phyloP scores from a whole-genome alignment of 2,797 vertebrate genomes.

The Glossophaga mutica region DNA sequence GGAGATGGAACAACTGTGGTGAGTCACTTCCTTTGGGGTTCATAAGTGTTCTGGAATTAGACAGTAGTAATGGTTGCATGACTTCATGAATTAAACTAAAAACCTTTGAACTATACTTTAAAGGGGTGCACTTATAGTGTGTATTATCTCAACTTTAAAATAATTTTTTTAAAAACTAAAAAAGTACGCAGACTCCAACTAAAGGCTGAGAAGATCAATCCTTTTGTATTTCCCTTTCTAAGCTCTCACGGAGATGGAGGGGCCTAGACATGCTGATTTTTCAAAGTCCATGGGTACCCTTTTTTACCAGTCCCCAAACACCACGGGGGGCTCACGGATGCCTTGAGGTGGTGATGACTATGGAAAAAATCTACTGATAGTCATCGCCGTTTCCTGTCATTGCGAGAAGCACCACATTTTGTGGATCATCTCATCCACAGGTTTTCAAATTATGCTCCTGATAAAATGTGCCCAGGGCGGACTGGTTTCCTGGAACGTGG shows the following conservation, averaged over 20 bases:
- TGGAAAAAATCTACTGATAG: not conserved
- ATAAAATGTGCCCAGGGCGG: not conserved
- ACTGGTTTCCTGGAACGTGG: not conserved
- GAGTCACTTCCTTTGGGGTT: not conserved
- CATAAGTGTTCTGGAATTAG: not conserved
- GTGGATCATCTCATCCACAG: not conserved
- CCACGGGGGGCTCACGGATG: not conserved
- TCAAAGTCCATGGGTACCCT: not conserved
- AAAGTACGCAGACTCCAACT: not conserved
- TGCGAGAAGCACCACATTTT: not conserved
- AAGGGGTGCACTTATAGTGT: not conserved
- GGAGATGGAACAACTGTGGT: not conserved
- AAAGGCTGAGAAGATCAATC: not conserved
- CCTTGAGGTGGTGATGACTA: not conserved
- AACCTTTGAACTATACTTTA: not conserved
- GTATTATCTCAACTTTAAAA: not conserved
- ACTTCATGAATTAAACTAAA: not conserved
- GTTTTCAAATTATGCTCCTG: not conserved
- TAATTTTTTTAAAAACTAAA: not conserved
- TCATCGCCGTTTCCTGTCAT: not conserved
- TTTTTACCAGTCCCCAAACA: not conserved
- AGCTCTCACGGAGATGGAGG: not conserved
- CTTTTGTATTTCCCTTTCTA: not conserved
- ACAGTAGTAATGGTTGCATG: not conserved
- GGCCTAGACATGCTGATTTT: not conserved